Evolutionary conservation across 2,888 invertebrate genomes (phyloP).

Genomic region (Microdon myrmicae): DNA sequence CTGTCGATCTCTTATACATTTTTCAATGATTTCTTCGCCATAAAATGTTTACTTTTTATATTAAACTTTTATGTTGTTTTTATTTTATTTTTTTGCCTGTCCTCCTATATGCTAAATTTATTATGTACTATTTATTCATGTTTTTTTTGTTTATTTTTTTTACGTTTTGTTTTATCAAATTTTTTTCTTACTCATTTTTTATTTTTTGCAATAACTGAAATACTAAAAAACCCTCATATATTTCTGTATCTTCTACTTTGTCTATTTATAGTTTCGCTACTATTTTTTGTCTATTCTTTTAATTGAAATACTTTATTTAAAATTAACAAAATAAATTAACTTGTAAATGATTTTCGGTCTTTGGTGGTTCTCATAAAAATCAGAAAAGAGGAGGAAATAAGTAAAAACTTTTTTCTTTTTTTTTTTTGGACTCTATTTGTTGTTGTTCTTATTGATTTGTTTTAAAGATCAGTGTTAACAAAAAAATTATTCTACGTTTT

Average conservation of each 20-base stretch:
- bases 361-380: constrained; percentile 37
- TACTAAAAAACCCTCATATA: too few species aligned
- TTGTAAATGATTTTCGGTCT: constrained; percentile 20
- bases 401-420: not conserved
- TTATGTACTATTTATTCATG: not conserved
- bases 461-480: constrained; percentile 32
- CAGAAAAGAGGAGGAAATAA: not conserved
- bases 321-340: constrained; percentile 25
- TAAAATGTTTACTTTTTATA: constrained; percentile 10
- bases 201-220: too few species aligned
- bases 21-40: constrained; percentile 31
- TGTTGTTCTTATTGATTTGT: not conserved
- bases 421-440: not conserved
- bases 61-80: constrained; percentile 25
- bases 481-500: constrained; percentile 47
- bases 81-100: constrained; percentile 27
- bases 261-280: constrained; percentile 44
- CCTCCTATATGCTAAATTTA: constrained; percentile 14
- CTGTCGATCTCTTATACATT: constrained; percentile 23
- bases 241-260: constrained; percentile 20
- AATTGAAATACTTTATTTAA: constrained; percentile 30
- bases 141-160: constrained; percentile 15
- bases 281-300: constrained; percentile 16
- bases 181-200: constrained; percentile 11
- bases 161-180: too few species aligned